Evolutionary conservation across 1,140 invertebrate genomes (phyloP).

Genomic region (Trichonephila inaurata): DNA sequence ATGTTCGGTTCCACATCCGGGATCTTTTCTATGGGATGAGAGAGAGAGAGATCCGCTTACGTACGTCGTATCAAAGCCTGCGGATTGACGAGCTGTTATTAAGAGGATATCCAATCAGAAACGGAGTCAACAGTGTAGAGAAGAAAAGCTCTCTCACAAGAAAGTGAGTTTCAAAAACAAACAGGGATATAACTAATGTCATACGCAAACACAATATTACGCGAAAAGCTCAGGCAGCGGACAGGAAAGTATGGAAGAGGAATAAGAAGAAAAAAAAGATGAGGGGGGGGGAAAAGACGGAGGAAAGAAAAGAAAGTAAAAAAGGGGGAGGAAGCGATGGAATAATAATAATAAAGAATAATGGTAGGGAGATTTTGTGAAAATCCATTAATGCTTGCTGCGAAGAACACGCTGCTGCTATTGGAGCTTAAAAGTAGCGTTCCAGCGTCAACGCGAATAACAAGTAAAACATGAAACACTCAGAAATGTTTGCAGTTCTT

Average conservation of each 20-base stretch:
- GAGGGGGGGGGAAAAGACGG: too few species aligned
- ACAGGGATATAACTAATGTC: slow-evolving; percentile 76
- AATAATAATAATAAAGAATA: slow-evolving; percentile 70
- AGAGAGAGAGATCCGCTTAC: slow-evolving; percentile 75
- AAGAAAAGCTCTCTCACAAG: slow-evolving; percentile 51
- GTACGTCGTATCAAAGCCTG: slow-evolving; percentile 61
- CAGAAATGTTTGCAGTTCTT: slow-evolving; percentile 42
- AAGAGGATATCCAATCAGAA: slow-evolving; percentile 73
- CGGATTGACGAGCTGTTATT: slow-evolving; percentile 73
- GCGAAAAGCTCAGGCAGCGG: slow-evolving; percentile 37
- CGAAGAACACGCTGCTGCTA: slow-evolving; percentile 60
- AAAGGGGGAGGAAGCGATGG: slow-evolving; percentile 14
- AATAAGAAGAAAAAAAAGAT: neutral
- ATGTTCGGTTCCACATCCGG: slow-evolving; percentile 65
- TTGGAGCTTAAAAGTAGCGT: slow-evolving; percentile 73
- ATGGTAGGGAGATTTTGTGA: slow-evolving; percentile 54
- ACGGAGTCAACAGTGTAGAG: slow-evolving; percentile 48
- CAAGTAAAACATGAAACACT: slow-evolving; percentile 76
- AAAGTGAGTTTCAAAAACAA: slow-evolving; percentile 76
- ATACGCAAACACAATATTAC: slow-evolving; percentile 73
- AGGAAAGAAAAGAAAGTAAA: too few species aligned
- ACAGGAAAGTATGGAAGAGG: neutral
- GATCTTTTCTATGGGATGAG: slow-evolving; percentile 53
- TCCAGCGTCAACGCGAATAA: slow-evolving; percentile 65
- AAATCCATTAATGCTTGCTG: slow-evolving; percentile 76